Conservation (phyloP, 30 jellyfish, hydroid and myxozoan species). For the Aurelia aurita complex sp. Pacific region DNA sequence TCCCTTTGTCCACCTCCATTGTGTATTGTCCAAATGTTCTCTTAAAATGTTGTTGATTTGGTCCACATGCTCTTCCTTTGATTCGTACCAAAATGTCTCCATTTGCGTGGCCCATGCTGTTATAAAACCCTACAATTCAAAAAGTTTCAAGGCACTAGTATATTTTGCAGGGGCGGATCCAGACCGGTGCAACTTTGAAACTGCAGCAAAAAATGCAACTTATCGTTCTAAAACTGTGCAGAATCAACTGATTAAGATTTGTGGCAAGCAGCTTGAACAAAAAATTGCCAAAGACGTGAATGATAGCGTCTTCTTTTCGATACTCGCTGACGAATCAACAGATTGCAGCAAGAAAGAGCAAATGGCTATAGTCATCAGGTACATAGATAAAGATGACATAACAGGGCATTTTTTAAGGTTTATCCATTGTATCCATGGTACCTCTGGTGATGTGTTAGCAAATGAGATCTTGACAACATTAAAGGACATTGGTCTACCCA, state of each 20-base stretch:
- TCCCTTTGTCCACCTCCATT: too few relatives aligned
- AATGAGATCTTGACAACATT: slow-evolving; percentile 25
- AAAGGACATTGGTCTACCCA: slow-evolving; percentile 23
- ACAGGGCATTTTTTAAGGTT: slow-evolving; percentile 33
- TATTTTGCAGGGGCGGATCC: too few relatives aligned
- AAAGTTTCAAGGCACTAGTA: too few relatives aligned
- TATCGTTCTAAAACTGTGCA: slow-evolving; percentile 62
- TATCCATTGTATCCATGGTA: slow-evolving; percentile 38
- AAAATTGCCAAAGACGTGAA: neutral
- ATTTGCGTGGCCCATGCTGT: too few relatives aligned
- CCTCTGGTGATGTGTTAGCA: slow-evolving; percentile 27
- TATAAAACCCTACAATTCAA: too few relatives aligned
- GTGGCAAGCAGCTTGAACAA: slow-evolving; percentile 50
- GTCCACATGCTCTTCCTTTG: too few relatives aligned
- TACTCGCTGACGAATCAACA: slow-evolving; percentile 55
- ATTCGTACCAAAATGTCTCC: too few relatives aligned
- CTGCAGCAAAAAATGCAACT: slow-evolving; percentile 62
- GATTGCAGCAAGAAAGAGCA: slow-evolving; percentile 52
- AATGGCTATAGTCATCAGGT: slow-evolving; percentile 35
- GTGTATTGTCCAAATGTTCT: too few relatives aligned
- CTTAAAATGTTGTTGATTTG: too few relatives aligned
- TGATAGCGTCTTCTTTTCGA: slow-evolving; percentile 13
- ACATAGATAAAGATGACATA: slow-evolving; percentile 11
- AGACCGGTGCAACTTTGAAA: neutral
- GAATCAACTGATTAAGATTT: slow-evolving; percentile 32